These are phyloP conservation scores for Oreochromis mossambicus DNA, from an alignment of 2,797 vertebrate species.

Conservation along the genomic window DNA sequence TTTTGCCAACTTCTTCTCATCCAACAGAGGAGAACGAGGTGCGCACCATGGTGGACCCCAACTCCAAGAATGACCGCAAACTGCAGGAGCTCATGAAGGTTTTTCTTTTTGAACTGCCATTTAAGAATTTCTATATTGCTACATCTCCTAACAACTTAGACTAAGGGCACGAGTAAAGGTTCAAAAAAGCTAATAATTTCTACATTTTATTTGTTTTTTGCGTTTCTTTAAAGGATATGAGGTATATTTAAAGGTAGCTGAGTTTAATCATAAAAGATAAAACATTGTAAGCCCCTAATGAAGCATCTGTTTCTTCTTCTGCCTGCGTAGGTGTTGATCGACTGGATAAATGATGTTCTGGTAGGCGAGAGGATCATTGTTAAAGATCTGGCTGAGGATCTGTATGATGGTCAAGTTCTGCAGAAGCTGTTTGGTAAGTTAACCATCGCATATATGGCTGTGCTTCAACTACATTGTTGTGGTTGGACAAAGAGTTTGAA, in stretches of 20 bases:
- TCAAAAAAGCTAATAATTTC: background rate
- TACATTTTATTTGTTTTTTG: background rate
- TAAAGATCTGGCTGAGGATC: conserved; percentile 95
- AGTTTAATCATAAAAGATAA: background rate
- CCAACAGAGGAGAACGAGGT: conserved; percentile 95
- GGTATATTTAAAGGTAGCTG: background rate
- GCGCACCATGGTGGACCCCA: conserved; percentile 95
- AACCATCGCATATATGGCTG: background rate
- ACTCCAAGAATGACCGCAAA: conserved; percentile 91
- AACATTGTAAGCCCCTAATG: background rate
- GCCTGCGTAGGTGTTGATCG: conserved; percentile 86
- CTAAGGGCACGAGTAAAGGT: fast-evolving
- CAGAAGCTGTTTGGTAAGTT: conserved; percentile 91
- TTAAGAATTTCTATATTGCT: background rate
- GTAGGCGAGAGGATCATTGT: conserved; percentile 98
- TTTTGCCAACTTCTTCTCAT: background rate
- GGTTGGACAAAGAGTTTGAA: background rate
- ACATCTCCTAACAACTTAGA: background rate
- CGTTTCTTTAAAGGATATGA: background rate
- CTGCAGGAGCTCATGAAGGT: conserved; percentile 94
- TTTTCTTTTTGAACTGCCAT: background rate
- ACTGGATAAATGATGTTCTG: conserved; percentile 98
- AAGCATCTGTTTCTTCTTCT: background rate
- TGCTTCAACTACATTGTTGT: background rate
- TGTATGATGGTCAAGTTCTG: conserved; percentile 96